Conservation (phyloP, 2,888 invertebrate genomes). For the Napeogenes inachia region DNA sequence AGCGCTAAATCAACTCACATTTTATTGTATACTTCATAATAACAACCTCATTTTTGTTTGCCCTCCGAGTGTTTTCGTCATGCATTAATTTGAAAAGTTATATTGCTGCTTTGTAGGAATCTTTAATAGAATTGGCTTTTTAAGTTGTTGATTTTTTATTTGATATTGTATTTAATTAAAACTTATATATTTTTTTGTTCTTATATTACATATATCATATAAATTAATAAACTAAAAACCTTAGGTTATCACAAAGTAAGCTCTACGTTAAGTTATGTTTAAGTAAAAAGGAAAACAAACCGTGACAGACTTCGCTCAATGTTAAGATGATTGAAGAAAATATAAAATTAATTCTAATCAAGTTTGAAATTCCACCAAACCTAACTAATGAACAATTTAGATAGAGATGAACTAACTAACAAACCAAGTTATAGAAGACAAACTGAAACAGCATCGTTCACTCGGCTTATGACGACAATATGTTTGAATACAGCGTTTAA, state of each 20-base stretch:
- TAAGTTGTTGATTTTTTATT: slow-evolving; percentile 24
- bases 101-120: slow-evolving; percentile 48
- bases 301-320: no score
- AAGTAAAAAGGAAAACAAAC: no score
- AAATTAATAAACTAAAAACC: no score
- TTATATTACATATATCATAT: neutral
- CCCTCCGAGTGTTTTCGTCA: slow-evolving; percentile 46
- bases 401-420: slow-evolving; percentile 9
- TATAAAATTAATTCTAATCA: no score
- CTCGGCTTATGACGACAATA: slow-evolving; percentile 54
- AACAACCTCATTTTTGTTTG: slow-evolving; percentile 35
- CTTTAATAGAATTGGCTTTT: slow-evolving; percentile 30
- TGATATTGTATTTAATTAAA: slow-evolving; percentile 16
- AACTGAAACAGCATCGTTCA: slow-evolving; percentile 48
- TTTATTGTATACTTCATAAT: slow-evolving; percentile 30
- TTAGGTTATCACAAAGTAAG: no score
- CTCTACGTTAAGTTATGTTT: no score
- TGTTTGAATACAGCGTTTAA: slow-evolving; percentile 51
- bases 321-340: no score
- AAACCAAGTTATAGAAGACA: slow-evolving; percentile 49
- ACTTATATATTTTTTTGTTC: neutral
- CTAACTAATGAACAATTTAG: slow-evolving; percentile 13
- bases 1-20: slow-evolving; percentile 22
- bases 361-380: no score
- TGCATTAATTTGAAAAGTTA: slow-evolving; percentile 71